phyloP scores from a whole-genome alignment of 2,888 invertebrate species.

The Coelinius sp. region DNA sequence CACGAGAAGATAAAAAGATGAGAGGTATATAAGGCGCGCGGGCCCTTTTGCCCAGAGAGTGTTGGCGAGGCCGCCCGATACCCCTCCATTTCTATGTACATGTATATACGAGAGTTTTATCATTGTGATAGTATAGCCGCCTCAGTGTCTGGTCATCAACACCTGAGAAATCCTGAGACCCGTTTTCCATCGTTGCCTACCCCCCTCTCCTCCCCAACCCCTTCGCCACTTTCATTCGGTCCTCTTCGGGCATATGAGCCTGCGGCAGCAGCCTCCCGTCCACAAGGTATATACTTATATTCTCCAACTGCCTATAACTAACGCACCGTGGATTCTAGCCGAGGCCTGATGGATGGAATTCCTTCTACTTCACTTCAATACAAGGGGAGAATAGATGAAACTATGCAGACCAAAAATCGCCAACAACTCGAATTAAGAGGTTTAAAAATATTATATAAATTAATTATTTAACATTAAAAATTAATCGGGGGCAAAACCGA shows the following conservation, averaged over 20 bases:
- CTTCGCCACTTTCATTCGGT: slow-evolving; percentile 29
- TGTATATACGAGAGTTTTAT: not conserved
- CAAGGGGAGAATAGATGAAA: slow-evolving; percentile 21
- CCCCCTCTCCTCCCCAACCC: slow-evolving; percentile 25
- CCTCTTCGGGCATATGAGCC: slow-evolving; percentile 37
- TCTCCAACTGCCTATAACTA: slow-evolving; percentile 43
- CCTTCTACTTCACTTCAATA: slow-evolving; percentile 36
- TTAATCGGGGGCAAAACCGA: no score
- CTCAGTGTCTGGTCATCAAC: slow-evolving; percentile 50
- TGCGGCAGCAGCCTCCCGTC: slow-evolving; percentile 38
- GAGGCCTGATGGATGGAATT: slow-evolving; percentile 50
- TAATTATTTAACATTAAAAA: not conserved
- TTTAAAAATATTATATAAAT: slow-evolving; percentile 35
- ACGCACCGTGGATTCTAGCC: slow-evolving; percentile 44
- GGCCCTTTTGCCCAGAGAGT: slow-evolving; percentile 1
- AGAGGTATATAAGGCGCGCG: slow-evolving; percentile 43
- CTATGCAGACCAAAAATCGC: slow-evolving; percentile 40
- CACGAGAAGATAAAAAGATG: slow-evolving; percentile 42
- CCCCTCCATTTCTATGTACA: slow-evolving; percentile 8
- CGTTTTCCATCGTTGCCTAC: slow-evolving; percentile 33
- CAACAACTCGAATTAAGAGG: slow-evolving; percentile 40
- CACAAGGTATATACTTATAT: slow-evolving; percentile 27
- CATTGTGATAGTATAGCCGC: slow-evolving; percentile 32
- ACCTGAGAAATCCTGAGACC: slow-evolving; percentile 44
- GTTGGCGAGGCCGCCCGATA: slow-evolving; percentile 8